phyloP scores from a whole-genome alignment of 2,113 vertebrate species.

The Xiphophorus couchianus region DNA sequence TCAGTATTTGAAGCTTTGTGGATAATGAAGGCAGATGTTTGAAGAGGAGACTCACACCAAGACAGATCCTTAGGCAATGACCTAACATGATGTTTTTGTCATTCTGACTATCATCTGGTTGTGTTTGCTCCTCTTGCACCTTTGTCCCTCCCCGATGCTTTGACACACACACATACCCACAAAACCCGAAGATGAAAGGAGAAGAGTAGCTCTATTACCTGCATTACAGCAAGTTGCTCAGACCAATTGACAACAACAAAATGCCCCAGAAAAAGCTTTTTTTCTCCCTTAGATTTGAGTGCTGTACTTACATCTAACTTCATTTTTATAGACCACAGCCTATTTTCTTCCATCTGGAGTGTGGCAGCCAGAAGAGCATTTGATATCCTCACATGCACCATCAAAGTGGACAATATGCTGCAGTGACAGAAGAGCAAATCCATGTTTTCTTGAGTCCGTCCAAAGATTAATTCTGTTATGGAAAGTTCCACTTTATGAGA shows the following conservation, averaged over 20 bases:
- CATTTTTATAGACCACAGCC: conserved; percentile 89
- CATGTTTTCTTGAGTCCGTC: conserved; percentile 83
- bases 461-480: conserved; percentile 83
- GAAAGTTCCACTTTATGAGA: conserved; percentile 77
- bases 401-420: conserved; percentile 92
- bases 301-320: conserved; percentile 92
- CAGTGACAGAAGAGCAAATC: conserved; percentile 78
- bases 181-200: conserved; percentile 91
- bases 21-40: conserved; percentile 39
- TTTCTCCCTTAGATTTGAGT: conserved; percentile 89
- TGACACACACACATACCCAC: conserved; percentile 57
- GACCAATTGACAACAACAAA: conserved; percentile 88
- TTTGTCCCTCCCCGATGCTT: conserved; percentile 64
- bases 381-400: conserved; percentile 89
- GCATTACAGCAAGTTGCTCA: conserved; percentile 90
- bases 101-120: conserved; percentile 71
- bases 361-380: conserved; percentile 87
- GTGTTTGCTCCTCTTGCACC: conserved; percentile 78
- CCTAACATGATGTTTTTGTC: conserved; percentile 48
- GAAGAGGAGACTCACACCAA: conserved; percentile 34
- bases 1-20: not conserved
- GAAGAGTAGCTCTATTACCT: conserved; percentile 93
- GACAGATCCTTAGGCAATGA: conserved; percentile 15
- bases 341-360: conserved; percentile 90
- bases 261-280: conserved; percentile 91